These are phyloP conservation scores for Merluccius polli DNA, from an alignment of 2,797 vertebrate genomes.

Conservation along the genomic window DNA sequence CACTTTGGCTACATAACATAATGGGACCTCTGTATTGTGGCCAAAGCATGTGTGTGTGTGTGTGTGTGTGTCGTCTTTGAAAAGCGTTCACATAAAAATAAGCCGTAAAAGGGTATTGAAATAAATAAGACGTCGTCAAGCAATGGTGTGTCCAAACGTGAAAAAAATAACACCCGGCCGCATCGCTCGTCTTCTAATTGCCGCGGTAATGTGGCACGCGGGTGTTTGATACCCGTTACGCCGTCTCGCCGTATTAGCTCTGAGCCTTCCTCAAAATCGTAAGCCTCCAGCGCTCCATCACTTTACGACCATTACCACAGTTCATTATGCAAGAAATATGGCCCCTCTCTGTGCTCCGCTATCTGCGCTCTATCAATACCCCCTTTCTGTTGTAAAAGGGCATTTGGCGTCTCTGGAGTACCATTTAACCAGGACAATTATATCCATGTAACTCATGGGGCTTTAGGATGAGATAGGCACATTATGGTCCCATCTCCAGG, in stretches of 20 bases:
- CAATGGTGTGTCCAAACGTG: background rate
- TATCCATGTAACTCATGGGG: constrained; percentile 30
- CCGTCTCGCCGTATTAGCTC: background rate
- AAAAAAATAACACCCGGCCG: background rate
- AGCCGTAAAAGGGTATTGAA: background rate
- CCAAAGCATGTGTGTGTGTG: background rate
- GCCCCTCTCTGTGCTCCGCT: constrained; percentile 8
- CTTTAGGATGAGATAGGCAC: constrained; percentile 6
- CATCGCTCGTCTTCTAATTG: background rate
- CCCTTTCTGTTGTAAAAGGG: constrained; percentile 38
- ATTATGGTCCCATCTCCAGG: background rate
- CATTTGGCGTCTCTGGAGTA: constrained; percentile 38
- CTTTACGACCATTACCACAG: constrained; percentile 29
- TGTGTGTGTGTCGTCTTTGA: background rate
- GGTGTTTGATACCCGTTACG: background rate
- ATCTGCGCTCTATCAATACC: constrained; percentile 8
- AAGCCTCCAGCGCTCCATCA: constrained; percentile 10
- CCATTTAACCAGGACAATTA: constrained; percentile 39
- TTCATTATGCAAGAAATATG: constrained; percentile 44
- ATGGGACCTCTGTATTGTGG: background rate
- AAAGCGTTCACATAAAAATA: background rate
- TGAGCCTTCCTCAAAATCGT: background rate
- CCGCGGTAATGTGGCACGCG: background rate
- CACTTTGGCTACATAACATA: background rate
- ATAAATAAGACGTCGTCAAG: background rate